These are phyloP conservation scores for Callyntrura sp. DNA, from an alignment of 2,888 invertebrate genomes.

Conservation along the genomic window DNA sequence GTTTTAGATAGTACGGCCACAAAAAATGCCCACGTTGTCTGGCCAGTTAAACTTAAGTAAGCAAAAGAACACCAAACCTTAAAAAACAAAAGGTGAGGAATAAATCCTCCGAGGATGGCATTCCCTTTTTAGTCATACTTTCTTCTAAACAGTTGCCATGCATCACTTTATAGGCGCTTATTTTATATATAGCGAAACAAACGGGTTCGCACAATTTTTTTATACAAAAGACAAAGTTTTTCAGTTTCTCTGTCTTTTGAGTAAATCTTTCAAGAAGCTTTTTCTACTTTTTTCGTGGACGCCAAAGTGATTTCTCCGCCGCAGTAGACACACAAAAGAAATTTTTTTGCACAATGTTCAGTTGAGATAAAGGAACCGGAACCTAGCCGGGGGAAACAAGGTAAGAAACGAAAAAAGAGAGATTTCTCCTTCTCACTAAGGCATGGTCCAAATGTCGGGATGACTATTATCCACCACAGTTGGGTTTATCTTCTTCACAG, in stretches of 20 bases:
- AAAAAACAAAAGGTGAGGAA: constrained; percentile 74
- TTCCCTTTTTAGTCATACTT: constrained; percentile 50
- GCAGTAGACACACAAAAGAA: constrained; percentile 1
- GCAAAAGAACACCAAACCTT: neutral
- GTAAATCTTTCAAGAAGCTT: constrained; percentile 57
- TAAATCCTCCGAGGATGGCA: constrained; percentile 72
- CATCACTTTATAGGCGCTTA: constrained; percentile 20
- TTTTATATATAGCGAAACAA: neutral
- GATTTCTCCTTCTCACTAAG: neutral
- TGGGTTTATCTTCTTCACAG: constrained; percentile 23
- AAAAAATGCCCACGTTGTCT: neutral
- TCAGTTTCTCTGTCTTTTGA: constrained; percentile 28
- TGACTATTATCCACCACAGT: neutral
- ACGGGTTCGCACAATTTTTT: too few species aligned
- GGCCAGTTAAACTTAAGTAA: neutral
- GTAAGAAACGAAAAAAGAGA: neutral
- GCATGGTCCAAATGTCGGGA: too few species aligned
- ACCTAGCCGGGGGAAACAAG: constrained; percentile 44
- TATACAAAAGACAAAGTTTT: constrained; percentile 51
- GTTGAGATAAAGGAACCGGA: constrained; percentile 8
- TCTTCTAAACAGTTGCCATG: neutral
- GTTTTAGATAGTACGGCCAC: neutral
- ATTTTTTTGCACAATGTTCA: constrained; percentile 43
- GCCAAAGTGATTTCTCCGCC: constrained; percentile 54
- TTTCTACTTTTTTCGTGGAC: constrained; percentile 4